These are phyloP conservation scores for Mesopsocus fuscifrons DNA, from an alignment of 2,888 invertebrate species.

Conservation along the genomic window DNA sequence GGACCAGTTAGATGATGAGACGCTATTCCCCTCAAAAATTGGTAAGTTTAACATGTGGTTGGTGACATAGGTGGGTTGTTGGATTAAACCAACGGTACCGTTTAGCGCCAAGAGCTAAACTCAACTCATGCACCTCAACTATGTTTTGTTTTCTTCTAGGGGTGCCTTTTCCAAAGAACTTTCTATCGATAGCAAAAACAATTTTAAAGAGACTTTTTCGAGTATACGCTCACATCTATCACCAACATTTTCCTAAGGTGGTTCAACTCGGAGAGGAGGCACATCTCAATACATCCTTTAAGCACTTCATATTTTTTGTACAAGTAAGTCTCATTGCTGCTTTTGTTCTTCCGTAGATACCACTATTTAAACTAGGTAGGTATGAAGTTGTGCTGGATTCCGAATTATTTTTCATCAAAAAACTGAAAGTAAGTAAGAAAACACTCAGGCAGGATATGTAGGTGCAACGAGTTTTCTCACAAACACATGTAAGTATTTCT, in stretches of 20 bases:
- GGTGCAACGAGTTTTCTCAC: too few species aligned
- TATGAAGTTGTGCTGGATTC: background rate
- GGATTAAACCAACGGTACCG: too few species aligned
- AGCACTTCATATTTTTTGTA: constrained; percentile 97
- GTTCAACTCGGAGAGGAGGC: constrained; percentile 96
- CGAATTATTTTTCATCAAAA: too few species aligned
- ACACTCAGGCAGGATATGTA: too few species aligned
- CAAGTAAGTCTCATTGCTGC: constrained; percentile 34
- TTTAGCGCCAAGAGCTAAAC: too few species aligned
- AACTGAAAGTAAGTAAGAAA: too few species aligned
- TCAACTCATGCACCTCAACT: too few species aligned
- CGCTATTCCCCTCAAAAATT: constrained; percentile 95
- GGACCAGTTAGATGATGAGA: constrained; percentile 97
- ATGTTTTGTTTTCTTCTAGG: constrained; percentile 31
- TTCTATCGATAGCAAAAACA: constrained; percentile 89
- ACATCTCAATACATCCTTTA: constrained; percentile 97
- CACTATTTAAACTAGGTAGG: background rate
- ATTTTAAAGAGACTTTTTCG: constrained; percentile 95
- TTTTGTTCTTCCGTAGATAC: too few species aligned
- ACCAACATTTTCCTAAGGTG: constrained; percentile 96
- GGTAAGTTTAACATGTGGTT: constrained; percentile 27
- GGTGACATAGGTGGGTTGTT: too few species aligned
- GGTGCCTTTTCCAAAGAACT: constrained; percentile 96
- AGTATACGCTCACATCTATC: constrained; percentile 98
- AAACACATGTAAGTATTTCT: too few species aligned